Conservation (phyloP, 2,888 invertebrate genomes). For the Hirtodrosophila histrioides region DNA sequence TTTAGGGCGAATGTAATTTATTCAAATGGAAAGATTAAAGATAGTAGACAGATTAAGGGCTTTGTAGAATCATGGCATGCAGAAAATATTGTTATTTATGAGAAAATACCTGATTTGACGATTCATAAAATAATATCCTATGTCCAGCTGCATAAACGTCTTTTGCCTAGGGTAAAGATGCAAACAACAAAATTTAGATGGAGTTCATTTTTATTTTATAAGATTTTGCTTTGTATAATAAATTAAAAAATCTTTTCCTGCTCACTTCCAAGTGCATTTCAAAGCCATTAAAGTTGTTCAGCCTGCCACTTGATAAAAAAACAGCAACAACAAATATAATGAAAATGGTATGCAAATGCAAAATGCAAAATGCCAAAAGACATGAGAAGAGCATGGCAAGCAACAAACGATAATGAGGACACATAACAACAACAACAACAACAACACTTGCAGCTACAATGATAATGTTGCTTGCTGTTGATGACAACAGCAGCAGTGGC, state of each 20-base stretch:
- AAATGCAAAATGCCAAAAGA: constrained; percentile 70
- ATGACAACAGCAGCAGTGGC: constrained; percentile 50
- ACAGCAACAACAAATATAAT: constrained; percentile 30
- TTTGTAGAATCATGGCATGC: background rate
- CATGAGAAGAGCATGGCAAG: constrained; percentile 61
- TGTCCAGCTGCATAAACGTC: background rate
- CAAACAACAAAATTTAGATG: constrained; percentile 13
- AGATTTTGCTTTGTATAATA: constrained; percentile 35
- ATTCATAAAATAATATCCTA: background rate
- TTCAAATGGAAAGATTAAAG: background rate
- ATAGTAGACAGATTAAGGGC: background rate
- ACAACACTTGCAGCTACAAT: constrained; percentile 57
- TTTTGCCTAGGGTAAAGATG: background rate
- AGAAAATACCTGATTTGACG: background rate
- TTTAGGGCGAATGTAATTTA: background rate
- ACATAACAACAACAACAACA: constrained; percentile 53
- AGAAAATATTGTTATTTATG: background rate
- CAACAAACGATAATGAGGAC: constrained; percentile 78
- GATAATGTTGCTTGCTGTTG: constrained; percentile 66
- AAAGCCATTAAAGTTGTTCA: constrained; percentile 74
- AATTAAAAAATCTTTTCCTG: constrained; percentile 57
- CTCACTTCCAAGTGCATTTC: constrained; percentile 69
- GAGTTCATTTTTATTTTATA: constrained; percentile 2
- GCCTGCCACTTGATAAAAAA: constrained; percentile 61
- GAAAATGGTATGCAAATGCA: constrained; percentile 59